Evolutionary conservation across 2,888 invertebrate genomes (phyloP).

Genomic region (Cotesia congregata): DNA sequence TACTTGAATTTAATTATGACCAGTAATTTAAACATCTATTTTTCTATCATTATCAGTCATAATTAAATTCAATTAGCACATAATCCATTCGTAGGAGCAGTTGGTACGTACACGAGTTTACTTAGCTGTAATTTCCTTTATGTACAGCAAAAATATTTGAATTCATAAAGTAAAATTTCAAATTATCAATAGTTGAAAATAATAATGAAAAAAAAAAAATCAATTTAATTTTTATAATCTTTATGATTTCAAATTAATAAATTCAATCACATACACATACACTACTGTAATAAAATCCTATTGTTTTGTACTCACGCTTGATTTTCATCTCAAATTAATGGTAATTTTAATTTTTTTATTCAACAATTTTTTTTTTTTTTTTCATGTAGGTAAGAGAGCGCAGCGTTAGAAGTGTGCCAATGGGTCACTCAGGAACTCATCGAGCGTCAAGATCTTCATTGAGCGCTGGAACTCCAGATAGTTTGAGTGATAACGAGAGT

Average conservation of each 20-base stretch:
- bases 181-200: background rate
- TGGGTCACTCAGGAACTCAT: slow-evolving; percentile 75
- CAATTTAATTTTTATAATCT: background rate
- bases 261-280: slow-evolving; percentile 29
- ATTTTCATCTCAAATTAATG: background rate
- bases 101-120: slow-evolving; percentile 58
- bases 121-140: slow-evolving; percentile 33
- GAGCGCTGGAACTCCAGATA: slow-evolving; percentile 91
- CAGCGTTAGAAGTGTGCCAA: slow-evolving; percentile 91
- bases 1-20: slow-evolving; percentile 53
- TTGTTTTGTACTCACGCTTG: slow-evolving; percentile 16
- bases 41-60: slow-evolving; percentile 47
- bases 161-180: slow-evolving; percentile 34
- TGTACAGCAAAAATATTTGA: slow-evolving; percentile 40
- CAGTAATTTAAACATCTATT: slow-evolving; percentile 50
- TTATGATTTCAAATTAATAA: slow-evolving; percentile 13
- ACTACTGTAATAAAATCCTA: slow-evolving; percentile 17
- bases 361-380: background rate
- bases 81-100: slow-evolving; percentile 56
- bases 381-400: slow-evolving; percentile 88
- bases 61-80: slow-evolving; percentile 49
- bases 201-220: background rate
- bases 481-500: slow-evolving; percentile 89
- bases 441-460: slow-evolving; percentile 83
- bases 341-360: background rate